phyloP scores from a whole-genome alignment of 2,797 vertebrate species.

The Echeneis naucrates region DNA sequence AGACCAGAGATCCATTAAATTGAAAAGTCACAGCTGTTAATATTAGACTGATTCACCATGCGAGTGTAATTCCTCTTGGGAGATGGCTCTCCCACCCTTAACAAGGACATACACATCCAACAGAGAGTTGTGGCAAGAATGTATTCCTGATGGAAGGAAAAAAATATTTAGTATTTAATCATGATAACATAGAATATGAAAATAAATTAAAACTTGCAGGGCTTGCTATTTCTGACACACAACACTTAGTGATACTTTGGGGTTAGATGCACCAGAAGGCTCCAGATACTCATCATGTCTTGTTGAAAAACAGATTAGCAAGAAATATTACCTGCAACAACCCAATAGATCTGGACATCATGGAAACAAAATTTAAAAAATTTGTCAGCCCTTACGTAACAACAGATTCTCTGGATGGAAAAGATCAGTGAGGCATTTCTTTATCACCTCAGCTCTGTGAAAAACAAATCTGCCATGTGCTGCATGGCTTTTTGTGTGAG shows the following conservation, averaged over 20 bases:
- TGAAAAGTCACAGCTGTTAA: neutral
- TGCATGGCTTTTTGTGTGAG: slow-evolving; percentile 4
- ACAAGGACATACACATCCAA: too few species aligned
- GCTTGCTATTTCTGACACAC: neutral
- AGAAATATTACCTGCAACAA: slow-evolving; percentile 1
- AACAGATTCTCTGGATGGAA: slow-evolving; percentile 7
- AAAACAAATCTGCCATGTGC: slow-evolving; percentile 10
- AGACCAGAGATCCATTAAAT: neutral
- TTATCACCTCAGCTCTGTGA: slow-evolving; percentile 9
- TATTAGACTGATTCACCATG: neutral
- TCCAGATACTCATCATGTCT: neutral
- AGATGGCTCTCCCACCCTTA: too few species aligned
- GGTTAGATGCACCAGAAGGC: neutral
- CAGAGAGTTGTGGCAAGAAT: too few species aligned
- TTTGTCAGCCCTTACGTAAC: slow-evolving; percentile 34
- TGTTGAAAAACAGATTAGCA: neutral
- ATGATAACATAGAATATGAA: too few species aligned
- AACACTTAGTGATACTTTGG: neutral
- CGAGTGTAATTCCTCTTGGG: too few species aligned
- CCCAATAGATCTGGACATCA: neutral
- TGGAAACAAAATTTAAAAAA: slow-evolving; percentile 26
- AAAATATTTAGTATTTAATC: too few species aligned
- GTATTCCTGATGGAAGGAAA: too few species aligned
- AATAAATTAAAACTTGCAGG: too few species aligned
- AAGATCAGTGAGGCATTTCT: slow-evolving; percentile 6